Evolutionary conservation across 2,797 vertebrate species (phyloP).

Genomic region (Amniataba percoides): DNA sequence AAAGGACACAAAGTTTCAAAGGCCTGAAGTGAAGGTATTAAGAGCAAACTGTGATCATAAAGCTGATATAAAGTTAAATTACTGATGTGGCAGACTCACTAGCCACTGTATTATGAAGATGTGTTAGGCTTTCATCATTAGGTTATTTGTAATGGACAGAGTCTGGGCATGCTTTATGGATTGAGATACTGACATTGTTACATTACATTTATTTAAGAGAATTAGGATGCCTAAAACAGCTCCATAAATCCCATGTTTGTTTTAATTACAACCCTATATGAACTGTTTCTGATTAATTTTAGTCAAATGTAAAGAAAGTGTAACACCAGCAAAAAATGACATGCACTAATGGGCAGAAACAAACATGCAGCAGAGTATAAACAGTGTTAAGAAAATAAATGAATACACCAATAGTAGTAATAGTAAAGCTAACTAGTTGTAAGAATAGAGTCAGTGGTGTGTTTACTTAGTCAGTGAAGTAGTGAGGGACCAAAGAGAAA

Average conservation of each 20-base stretch:
- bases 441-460: background rate
- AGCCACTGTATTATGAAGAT: background rate
- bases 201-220: too few species aligned
- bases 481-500: background rate
- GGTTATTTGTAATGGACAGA: background rate
- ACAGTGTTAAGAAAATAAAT: background rate
- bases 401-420: background rate
- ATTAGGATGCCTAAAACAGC: too few species aligned
- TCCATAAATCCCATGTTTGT: too few species aligned
- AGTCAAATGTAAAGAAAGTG: too few species aligned
- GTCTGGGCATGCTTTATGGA: background rate
- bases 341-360: background rate
- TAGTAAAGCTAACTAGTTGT: background rate
- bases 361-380: background rate
- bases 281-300: too few species aligned
- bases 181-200: background rate
- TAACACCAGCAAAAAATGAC: too few species aligned
- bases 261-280: too few species aligned
- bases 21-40: slow-evolving; percentile 72
- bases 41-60: background rate
- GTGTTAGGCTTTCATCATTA: background rate
- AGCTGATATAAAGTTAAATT: background rate
- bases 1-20: slow-evolving; percentile 65
- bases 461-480: background rate
- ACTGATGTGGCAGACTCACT: background rate